Base-by-base conservation (phyloP, 2,797 vertebrate genomes). In the Podarcis siculus region DNA sequence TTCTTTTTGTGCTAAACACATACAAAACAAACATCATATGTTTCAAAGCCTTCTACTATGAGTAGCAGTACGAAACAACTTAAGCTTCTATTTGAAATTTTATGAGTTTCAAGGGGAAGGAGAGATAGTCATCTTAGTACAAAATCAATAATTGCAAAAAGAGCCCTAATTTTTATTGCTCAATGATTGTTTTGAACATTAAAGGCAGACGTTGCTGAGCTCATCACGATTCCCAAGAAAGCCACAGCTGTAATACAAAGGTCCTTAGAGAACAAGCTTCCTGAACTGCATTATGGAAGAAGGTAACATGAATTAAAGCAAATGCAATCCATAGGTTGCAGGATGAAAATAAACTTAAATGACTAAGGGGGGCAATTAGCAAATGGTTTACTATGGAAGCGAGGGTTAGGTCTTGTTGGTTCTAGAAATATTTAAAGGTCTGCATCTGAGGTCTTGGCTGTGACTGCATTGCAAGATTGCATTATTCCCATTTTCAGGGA, bases 181-280 rank as follows among this genome's bases (percentile, higher is more conserved):
- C 35, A 81, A 39, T 25, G 10, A 39, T 81, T 81, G 61, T 66
- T 81, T 81, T 81, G 61, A 66, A 81, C 61, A 81, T 39, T 66
- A 37, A 81, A 66, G 55, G n/a, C 58, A 64, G 79, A 81, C 37
- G 58, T 64, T 66, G 61, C 61, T 66, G 32, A 81, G 79, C 79
- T 81, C 79, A 66, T 66, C 58, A 81, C 32, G 35, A 81, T 81
- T 32, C 23, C 35, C 39, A 25, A 61, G 55, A 80, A 64, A 79
- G 32, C 49, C 73, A 42, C 37, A 64, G 39, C 73, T 85, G 19
- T 42, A 77, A 86, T 39, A 17, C 45, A 80, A 32, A 49, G 9
- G 17, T 61, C 71, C 23, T 49, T 61, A 21, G 19, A 49, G 15
- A 25, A 67, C 4, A 71, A 81, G n/a, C 6, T 7, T 81, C 49